Evolutionary conservation across 2,888 invertebrate genomes (phyloP), one percentile per base, ranked within the genome.

Genomic region (Drosophila trichaetosa): DNA sequence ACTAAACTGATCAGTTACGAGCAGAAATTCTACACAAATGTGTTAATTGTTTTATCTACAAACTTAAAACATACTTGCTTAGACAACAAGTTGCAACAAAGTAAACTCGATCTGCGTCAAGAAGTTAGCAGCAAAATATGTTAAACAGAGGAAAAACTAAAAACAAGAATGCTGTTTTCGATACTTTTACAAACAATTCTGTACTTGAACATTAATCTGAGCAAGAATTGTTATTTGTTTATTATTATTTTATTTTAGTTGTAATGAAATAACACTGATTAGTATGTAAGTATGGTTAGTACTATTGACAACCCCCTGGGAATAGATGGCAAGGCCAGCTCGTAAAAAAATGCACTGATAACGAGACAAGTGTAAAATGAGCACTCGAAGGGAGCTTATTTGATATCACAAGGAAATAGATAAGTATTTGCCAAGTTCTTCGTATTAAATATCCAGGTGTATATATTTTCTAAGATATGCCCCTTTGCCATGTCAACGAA

Each of bases 391-490:
- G 1, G n/a, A 27, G 36, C 36, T 46, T 27, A 67, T 38, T 48
- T 70, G 27, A 48, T 69, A 33, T 11, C 54, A 13, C 34, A 52
- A 13, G 31, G 8, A 24, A 38, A 27, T 2, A 33, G 33, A 65
- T 64, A 65, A n/a, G 31, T n/a, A 16, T n/a, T 27, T n/a, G n/a
- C 13, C 2, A 21, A 36, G 10, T 36, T 34, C n/a, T 5, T 29
- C 21, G 16, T 57, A 21, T 21, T 42, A 60, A 29, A 11, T 10
- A 2, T 11, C 5, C 11, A 46, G 16, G 16, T 24, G 16, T 24
- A 18, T 21, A 21, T 29, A 38, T 21, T 21, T 24, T 13, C 56
- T 18, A 6, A 57, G 57, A 42, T 42, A 57, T 42, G 46, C 13
- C n/a, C 11, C 29, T 29, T 56, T n/a, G 38, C 38, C 56, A 56